These are phyloP conservation scores for Rana temporaria DNA, from an alignment of 2,113 vertebrate genomes.

Conservation along the genomic window DNA sequence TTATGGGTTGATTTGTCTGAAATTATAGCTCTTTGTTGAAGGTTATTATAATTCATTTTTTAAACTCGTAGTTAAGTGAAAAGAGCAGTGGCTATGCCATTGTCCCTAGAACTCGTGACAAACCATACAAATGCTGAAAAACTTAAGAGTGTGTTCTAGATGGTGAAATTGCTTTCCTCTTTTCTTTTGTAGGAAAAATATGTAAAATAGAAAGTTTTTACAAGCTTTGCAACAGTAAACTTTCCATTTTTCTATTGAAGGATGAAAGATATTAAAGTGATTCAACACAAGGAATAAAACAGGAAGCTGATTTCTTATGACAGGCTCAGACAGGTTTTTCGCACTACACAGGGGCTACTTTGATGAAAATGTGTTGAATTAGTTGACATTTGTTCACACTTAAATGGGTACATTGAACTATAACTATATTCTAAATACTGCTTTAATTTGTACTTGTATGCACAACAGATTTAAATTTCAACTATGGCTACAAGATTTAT, in stretches of 20 bases:
- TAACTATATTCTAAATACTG: too few species aligned
- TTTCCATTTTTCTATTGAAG: constrained; percentile 9
- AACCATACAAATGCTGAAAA: not conserved
- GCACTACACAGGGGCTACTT: not conserved
- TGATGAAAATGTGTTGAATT: not conserved
- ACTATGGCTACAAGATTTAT: too few species aligned
- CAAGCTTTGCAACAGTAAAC: constrained; percentile 10
- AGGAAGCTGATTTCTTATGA: not conserved
- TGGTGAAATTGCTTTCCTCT: constrained; percentile 3
- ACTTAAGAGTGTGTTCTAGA: constrained; percentile 2
- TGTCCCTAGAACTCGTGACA: constrained; percentile 16
- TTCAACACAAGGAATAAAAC: not conserved
- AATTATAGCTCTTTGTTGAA: not conserved
- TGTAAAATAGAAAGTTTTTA: constrained; percentile 11
- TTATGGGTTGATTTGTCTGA: not conserved
- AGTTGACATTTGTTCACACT: too few species aligned
- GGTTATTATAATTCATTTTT: not conserved
- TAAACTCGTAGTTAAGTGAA: not conserved
- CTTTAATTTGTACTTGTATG: too few species aligned
- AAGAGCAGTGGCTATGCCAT: not conserved
- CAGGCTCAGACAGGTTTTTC: not conserved
- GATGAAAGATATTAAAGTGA: not conserved
- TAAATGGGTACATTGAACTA: too few species aligned
- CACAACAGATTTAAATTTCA: too few species aligned
- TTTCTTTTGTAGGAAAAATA: not conserved